Conservation (phyloP, 1,140 invertebrate species). For the Epicauta chinensis region DNA sequence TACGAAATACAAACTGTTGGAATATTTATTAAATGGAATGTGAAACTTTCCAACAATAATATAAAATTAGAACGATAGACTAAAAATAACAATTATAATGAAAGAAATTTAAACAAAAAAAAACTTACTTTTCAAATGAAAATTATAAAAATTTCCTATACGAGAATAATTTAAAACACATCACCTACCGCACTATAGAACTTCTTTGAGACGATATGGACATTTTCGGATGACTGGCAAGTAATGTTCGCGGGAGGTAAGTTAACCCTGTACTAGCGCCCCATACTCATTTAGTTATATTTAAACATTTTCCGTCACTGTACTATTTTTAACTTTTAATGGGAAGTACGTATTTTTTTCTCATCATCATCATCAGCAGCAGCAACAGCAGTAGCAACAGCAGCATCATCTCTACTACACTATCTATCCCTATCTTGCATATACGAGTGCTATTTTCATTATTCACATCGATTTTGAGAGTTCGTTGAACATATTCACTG, state of each 20-base stretch:
- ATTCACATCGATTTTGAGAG: background rate
- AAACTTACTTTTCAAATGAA: background rate
- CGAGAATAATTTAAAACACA: background rate
- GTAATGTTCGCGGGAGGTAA: conserved; percentile 27
- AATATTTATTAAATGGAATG: too few species aligned
- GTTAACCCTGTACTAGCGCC: conserved; percentile 19
- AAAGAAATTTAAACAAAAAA: background rate
- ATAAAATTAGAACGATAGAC: too few species aligned
- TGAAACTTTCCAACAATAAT: too few species aligned
- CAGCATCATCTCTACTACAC: too few species aligned
- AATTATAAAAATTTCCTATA: background rate
- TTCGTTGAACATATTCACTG: background rate
- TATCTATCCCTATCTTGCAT: too few species aligned
- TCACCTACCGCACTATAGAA: background rate
- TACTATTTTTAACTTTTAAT: conserved; percentile 33
- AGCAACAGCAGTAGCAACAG: too few species aligned
- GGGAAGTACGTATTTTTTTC: conserved; percentile 34
- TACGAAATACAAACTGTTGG: too few species aligned
- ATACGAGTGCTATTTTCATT: background rate
- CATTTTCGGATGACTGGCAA: too few species aligned
- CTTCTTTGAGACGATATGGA: too few species aligned
- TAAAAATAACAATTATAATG: background rate
- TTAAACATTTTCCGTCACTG: conserved; percentile 29
- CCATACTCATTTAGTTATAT: conserved; percentile 28
- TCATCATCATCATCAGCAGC: conserved; percentile 4